Percentiles rank a stretch among this genome's conserved stretches.
Conservation (phyloP, 2,113 vertebrate genomes). For the Kryptolebias marmoratus region DNA sequence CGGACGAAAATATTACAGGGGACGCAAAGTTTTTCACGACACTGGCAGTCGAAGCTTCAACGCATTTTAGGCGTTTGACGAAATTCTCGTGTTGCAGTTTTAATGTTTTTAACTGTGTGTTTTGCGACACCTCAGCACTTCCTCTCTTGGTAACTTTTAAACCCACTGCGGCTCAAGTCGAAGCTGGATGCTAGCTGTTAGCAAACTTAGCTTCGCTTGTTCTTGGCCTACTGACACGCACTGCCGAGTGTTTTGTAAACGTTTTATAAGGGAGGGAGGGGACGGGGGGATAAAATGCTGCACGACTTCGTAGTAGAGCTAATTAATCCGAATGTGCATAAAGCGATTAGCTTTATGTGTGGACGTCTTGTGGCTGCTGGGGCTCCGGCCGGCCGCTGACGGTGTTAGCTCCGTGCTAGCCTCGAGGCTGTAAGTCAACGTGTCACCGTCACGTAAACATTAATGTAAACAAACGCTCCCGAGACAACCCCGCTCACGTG, state of each 20-base stretch:
- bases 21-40: slow-evolving; percentile 21
- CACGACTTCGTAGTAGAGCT: not conserved
- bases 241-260: not conserved
- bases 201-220: slow-evolving; percentile 21
- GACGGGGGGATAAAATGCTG: no score
- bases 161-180: not conserved
- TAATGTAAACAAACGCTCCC: slow-evolving; percentile 72
- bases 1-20: not conserved
- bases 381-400: not conserved
- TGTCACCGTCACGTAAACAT: slow-evolving; percentile 52
- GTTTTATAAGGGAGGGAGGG: not conserved
- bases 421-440: slow-evolving; percentile 12
- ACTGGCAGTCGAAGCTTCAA: not conserved
- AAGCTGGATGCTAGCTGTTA: slow-evolving; percentile 35
- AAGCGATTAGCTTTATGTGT: no score
- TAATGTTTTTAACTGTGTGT: not conserved
- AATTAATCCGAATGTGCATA: not conserved
- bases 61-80: not conserved
- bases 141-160: not conserved
- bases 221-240: slow-evolving; percentile 8
- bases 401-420: slow-evolving; percentile 3
- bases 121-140: not conserved
- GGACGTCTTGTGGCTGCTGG: not conserved
- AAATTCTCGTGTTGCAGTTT: no score
- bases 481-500: slow-evolving; percentile 22